Percentiles rank a stretch among this genome's conserved stretches.
phyloP scores from a whole-genome alignment of 1,140 invertebrate species.

The Microplitis demolitor region DNA sequence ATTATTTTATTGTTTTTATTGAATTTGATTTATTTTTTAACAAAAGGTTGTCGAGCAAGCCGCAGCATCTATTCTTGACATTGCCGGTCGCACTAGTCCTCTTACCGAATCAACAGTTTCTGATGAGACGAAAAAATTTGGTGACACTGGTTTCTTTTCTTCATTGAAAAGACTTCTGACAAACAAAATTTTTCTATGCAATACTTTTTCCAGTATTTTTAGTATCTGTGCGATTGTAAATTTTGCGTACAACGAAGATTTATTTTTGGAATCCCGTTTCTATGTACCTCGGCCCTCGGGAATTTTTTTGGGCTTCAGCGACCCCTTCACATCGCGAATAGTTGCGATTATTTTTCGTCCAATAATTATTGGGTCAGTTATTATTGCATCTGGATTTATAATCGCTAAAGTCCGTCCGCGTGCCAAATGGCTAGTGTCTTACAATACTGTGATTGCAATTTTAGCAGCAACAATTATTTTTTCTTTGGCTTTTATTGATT shows the following conservation, averaged over 20 bases:
- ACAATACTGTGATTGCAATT: conserved; percentile 64
- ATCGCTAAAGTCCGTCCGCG: conserved; percentile 66
- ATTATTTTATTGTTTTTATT: not conserved
- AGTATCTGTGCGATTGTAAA: conserved; percentile 65
- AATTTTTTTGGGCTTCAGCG: conserved; percentile 58
- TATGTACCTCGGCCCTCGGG: conserved; percentile 65
- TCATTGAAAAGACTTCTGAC: conserved; percentile 64
- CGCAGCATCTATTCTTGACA: conserved; percentile 57
- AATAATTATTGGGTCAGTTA: conserved; percentile 65
- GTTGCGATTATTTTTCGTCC: conserved; percentile 66
- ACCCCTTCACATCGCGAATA: conserved; percentile 63
- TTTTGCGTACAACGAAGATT: conserved; percentile 63
- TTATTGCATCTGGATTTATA: conserved; percentile 68
- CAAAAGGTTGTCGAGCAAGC: conserved; percentile 63
- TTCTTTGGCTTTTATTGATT: conserved; percentile 66
- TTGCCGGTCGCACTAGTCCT: conserved; percentile 27
- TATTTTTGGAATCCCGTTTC: conserved; percentile 66
- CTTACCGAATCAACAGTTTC: conserved; percentile 21
- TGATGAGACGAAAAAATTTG: conserved; percentile 35
- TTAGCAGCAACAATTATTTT: conserved; percentile 62
- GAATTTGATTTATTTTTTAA: not conserved
- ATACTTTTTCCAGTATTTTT: conserved; percentile 64
- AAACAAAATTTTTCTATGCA: conserved; percentile 67
- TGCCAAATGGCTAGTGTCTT: conserved; percentile 61
- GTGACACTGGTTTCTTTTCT: conserved; percentile 58